A percentile compares a stretch with the other conserved stretches of the same genome.
Evolutionary conservation across 1,140 invertebrate genomes (phyloP).

Genomic region (Atta texana): DNA sequence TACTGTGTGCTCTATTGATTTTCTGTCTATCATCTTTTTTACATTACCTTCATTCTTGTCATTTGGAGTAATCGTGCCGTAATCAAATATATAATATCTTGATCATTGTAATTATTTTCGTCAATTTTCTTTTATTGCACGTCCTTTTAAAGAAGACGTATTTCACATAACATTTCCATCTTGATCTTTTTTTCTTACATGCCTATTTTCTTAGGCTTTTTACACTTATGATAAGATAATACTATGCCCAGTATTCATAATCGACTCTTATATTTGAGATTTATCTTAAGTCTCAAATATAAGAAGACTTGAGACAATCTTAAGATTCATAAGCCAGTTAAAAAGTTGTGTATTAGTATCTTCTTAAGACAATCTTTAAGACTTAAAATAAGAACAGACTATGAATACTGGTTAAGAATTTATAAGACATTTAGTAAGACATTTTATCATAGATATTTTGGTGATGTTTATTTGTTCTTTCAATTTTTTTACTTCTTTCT

Average conservation of each 20-base stretch:
- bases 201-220: background rate
- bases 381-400: too few relatives aligned
- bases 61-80: background rate
- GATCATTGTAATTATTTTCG: background rate
- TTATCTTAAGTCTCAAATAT: too few relatives aligned
- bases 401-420: too few relatives aligned
- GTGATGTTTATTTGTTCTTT: slow-evolving; percentile 26
- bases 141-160: background rate
- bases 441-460: background rate
- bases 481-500: background rate
- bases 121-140: slow-evolving; percentile 5
- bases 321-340: too few relatives aligned
- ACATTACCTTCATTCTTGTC: background rate
- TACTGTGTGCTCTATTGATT: background rate
- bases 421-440: background rate
- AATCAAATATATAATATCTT: background rate
- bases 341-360: too few relatives aligned
- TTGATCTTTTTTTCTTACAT: background rate
- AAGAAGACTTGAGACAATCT: too few relatives aligned
- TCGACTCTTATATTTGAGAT: too few relatives aligned
- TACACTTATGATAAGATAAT: background rate
- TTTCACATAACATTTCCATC: background rate
- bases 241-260: background rate
- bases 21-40: slow-evolving; percentile 1
- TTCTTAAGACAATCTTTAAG: too few relatives aligned